These are phyloP conservation scores for Sebastes taczanowskii DNA, from an alignment of 2,797 vertebrate genomes.

Conservation along the genomic window DNA sequence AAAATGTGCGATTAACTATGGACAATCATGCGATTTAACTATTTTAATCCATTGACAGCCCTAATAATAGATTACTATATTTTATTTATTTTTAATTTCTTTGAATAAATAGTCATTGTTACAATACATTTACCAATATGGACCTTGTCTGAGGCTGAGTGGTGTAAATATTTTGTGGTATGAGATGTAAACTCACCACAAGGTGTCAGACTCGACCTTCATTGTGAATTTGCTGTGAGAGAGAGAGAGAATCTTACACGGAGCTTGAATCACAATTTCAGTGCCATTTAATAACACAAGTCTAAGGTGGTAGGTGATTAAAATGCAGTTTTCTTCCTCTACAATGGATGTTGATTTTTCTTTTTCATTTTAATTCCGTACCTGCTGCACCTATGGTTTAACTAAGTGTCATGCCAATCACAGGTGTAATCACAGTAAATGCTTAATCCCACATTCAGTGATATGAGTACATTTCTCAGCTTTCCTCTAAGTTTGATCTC, in stretches of 20 bases:
- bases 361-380: background rate
- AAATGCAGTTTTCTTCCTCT: background rate
- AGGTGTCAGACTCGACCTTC: conserved; percentile 78
- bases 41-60: too few species aligned
- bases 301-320: background rate
- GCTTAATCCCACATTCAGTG: background rate
- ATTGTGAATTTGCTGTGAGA: background rate
- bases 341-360: background rate
- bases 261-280: background rate
- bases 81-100: background rate
- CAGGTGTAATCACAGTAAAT: background rate
- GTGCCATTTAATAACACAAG: conserved; percentile 10
- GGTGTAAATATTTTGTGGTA: background rate
- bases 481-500: conserved; percentile 6
- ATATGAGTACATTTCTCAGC: background rate
- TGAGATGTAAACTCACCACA: conserved; percentile 63
- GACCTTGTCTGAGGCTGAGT: background rate
- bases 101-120: background rate
- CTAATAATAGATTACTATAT: background rate
- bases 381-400: conserved; percentile 4
- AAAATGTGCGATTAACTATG: too few species aligned
- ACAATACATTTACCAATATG: background rate
- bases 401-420: background rate
- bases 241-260: background rate
- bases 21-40: too few species aligned